phyloP scores from a whole-genome alignment of 2,888 invertebrate genomes.

The Anaspis maculata region DNA sequence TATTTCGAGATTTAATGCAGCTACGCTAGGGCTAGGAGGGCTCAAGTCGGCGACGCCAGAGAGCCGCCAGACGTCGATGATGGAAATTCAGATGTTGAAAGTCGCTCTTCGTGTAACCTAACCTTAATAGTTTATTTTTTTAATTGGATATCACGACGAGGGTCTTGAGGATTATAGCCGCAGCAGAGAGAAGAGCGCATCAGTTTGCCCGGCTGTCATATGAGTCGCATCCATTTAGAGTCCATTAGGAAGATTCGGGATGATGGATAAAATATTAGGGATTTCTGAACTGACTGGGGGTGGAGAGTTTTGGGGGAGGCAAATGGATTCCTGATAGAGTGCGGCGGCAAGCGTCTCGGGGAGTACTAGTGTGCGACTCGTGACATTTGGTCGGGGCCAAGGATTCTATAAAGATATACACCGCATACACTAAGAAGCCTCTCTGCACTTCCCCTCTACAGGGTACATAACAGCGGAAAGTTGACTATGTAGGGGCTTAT shows the following conservation, averaged over 20 bases:
- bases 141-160: slow-evolving; percentile 34
- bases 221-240: slow-evolving; percentile 37
- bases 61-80: too few species aligned
- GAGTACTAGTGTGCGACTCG: slow-evolving; percentile 24
- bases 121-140: slow-evolving; percentile 37
- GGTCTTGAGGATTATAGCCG: slow-evolving; percentile 18
- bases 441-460: too few species aligned
- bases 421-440: too few species aligned
- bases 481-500: too few species aligned
- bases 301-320: slow-evolving; percentile 19
- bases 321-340: slow-evolving; percentile 31
- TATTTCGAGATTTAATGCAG: too few species aligned
- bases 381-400: slow-evolving; percentile 33
- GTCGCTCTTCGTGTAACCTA: slow-evolving; percentile 25
- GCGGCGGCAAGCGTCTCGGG: too few species aligned
- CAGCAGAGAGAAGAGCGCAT: slow-evolving; percentile 21
- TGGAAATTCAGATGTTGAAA: slow-evolving; percentile 15
- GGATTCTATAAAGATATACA: slow-evolving; percentile 31
- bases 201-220: slow-evolving; percentile 33
- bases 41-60: too few species aligned
- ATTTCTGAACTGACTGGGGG: slow-evolving; percentile 24
- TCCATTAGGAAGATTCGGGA: slow-evolving; percentile 39
- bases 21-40: too few species aligned
- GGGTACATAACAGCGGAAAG: too few species aligned
- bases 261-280: slow-evolving; percentile 35